These are phyloP conservation scores for Glareola pratincola DNA, from an alignment of 2,113 vertebrate genomes.

Conservation along the genomic window DNA sequence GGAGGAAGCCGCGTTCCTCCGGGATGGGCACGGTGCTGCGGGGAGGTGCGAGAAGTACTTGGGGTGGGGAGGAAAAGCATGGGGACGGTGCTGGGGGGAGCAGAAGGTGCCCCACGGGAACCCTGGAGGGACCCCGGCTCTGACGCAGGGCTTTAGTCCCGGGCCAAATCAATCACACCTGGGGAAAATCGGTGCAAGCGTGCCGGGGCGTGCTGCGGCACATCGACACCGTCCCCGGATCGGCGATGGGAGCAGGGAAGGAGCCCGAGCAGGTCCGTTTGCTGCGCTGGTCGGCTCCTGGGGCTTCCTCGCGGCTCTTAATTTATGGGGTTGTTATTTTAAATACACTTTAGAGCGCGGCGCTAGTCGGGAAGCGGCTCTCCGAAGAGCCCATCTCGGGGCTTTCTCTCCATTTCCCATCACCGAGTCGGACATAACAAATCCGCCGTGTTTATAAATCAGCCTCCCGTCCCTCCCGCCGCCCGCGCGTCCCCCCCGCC, in stretches of 20 bases:
- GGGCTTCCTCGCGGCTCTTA: accelerated
- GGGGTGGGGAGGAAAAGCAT: accelerated
- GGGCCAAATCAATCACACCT: too few relatives aligned
- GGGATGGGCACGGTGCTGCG: accelerated
- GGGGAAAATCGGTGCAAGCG: accelerated
- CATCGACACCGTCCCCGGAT: accelerated
- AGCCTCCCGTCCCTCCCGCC: neutral
- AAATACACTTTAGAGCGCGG: neutral
- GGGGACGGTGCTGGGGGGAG: neutral
- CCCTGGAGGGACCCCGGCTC: accelerated
- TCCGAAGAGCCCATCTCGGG: neutral
- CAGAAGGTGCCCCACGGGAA: accelerated
- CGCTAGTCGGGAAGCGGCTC: accelerated
- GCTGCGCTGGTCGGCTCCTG: accelerated
- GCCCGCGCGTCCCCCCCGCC: neutral
- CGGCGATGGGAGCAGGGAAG: accelerated
- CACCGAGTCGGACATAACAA: neutral
- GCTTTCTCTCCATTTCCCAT: neutral
- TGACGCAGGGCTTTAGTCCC: accelerated
- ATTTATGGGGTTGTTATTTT: neutral
- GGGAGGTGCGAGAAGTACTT: accelerated
- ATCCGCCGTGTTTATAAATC: neutral
- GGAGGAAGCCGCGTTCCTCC: accelerated
- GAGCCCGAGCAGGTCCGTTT: accelerated
- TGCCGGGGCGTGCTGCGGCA: accelerated